Evolutionary conservation across 23 tunicate genomes (phyloP).

Genomic region (Pegea sp.): DNA sequence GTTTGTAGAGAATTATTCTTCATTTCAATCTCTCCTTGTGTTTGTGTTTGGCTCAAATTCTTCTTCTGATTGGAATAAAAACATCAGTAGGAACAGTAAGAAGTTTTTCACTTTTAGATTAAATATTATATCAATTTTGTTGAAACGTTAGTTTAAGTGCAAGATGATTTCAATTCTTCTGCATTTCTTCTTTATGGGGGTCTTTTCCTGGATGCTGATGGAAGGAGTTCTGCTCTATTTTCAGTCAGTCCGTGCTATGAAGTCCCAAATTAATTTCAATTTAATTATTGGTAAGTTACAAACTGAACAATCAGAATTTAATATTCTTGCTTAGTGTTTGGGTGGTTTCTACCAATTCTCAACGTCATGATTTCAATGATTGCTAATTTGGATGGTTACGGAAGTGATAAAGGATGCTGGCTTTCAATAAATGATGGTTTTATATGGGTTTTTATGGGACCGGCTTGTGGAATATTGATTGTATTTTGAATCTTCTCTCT

Average conservation of each 20-base stretch:
- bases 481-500: conserved; percentile 4
- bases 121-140: background rate
- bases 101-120: background rate
- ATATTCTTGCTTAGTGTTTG: too few species aligned
- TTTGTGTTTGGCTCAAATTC: conserved; percentile 54
- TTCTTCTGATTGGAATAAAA: conserved; percentile 26
- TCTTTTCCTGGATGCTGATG: conserved; percentile 96
- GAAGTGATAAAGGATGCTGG: conserved; percentile 64
- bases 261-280: conserved; percentile 40
- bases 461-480: conserved; percentile 58
- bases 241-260: conserved; percentile 59
- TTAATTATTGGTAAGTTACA: conserved; percentile 30
- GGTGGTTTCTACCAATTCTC: conserved; percentile 49
- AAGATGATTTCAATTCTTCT: conserved; percentile 53
- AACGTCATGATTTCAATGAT: conserved; percentile 41
- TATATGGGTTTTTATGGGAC: conserved; percentile 89
- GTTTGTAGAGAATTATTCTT: conserved; percentile 36
- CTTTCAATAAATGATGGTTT: conserved; percentile 47
- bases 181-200: conserved; percentile 80
- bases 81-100: conserved; percentile 56
- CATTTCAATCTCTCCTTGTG: conserved; percentile 45
- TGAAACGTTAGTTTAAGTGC: conserved; percentile 20
- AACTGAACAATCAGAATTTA: too few species aligned
- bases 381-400: conserved; percentile 54
- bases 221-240: conserved; percentile 73